Percentiles rank a stretch among this genome's conserved stretches.
Evolutionary conservation across 2,797 vertebrate species (phyloP).

Genomic region (Myiotriccus ornatus): DNA sequence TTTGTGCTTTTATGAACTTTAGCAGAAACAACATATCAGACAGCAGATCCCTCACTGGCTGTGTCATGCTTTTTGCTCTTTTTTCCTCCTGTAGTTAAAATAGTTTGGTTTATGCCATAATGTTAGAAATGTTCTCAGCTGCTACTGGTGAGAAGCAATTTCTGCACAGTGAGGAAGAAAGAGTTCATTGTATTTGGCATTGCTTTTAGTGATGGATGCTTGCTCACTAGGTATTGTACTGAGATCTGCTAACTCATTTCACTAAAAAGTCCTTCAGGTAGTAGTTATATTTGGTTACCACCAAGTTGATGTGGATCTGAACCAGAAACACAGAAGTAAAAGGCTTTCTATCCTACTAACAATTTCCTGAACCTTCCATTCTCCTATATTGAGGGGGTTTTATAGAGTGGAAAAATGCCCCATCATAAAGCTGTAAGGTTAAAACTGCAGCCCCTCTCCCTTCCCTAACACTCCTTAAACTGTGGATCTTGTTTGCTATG

Average conservation of each 20-base stretch:
- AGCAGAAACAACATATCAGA: background rate
- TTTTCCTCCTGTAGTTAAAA: background rate
- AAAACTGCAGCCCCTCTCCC: constrained; percentile 44
- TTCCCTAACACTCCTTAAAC: constrained; percentile 58
- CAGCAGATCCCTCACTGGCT: background rate
- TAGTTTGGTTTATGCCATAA: background rate
- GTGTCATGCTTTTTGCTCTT: background rate
- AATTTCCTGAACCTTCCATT: constrained; percentile 67
- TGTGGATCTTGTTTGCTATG: constrained; percentile 63
- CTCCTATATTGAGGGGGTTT: constrained; percentile 43
- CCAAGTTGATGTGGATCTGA: constrained; percentile 48
- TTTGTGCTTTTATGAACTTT: background rate
- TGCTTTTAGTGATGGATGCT: background rate
- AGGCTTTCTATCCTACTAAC: constrained; percentile 56
- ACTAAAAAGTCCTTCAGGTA: constrained; percentile 47
- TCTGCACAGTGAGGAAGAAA: background rate
- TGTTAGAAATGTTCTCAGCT: background rate
- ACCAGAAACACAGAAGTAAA: constrained; percentile 63
- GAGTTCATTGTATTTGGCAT: background rate
- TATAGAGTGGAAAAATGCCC: constrained; percentile 57
- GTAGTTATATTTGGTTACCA: constrained; percentile 54
- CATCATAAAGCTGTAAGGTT: constrained; percentile 60
- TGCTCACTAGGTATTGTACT: background rate
- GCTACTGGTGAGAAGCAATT: background rate
- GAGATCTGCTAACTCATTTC: constrained; percentile 26